Conservation (phyloP, 2,888 invertebrate genomes). For the Aspidiotus rigidus region DNA sequence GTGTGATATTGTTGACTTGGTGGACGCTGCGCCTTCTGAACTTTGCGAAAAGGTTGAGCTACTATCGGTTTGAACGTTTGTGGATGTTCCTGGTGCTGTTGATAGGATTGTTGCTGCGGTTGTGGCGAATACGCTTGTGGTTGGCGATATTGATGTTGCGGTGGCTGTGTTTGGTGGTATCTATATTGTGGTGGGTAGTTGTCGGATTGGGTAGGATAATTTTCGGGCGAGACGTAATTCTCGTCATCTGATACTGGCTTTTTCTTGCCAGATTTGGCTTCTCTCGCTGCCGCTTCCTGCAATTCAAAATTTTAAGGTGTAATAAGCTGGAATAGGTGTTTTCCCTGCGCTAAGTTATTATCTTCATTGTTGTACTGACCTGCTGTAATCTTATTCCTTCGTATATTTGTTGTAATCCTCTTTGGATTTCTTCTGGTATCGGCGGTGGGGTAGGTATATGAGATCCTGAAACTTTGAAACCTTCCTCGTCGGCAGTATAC, state of each 20-base stretch:
- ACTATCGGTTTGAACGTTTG: not conserved
- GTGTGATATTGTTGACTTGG: no score
- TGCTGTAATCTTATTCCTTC: slow-evolving; percentile 64
- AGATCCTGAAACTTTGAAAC: slow-evolving; percentile 65
- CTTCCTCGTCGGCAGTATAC: slow-evolving; percentile 63
- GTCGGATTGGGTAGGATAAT: slow-evolving; percentile 10
- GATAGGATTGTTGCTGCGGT: not conserved
- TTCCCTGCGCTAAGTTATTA: no score
- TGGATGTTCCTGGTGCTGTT: not conserved
- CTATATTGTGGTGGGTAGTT: slow-evolving; percentile 11
- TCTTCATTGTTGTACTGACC: slow-evolving; percentile 42
- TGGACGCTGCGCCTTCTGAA: no score
- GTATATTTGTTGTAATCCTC: slow-evolving; percentile 72
- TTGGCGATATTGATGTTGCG: not conserved
- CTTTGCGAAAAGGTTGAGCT: no score
- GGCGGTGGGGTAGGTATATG: slow-evolving; percentile 69
- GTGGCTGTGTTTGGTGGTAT: slow-evolving; percentile 1
- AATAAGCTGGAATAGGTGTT: not conserved
- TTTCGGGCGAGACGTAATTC: not conserved
- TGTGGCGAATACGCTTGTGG: not conserved
- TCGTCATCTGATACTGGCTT: slow-evolving; percentile 11
- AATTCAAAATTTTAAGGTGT: not conserved
- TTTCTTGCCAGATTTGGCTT: slow-evolving; percentile 24
- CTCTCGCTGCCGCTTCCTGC: slow-evolving; percentile 29
- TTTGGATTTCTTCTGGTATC: slow-evolving; percentile 56